These are phyloP conservation scores for Aselliscus stoliczkanus DNA, from an alignment of 2,797 vertebrate species.

Conservation along the genomic window DNA sequence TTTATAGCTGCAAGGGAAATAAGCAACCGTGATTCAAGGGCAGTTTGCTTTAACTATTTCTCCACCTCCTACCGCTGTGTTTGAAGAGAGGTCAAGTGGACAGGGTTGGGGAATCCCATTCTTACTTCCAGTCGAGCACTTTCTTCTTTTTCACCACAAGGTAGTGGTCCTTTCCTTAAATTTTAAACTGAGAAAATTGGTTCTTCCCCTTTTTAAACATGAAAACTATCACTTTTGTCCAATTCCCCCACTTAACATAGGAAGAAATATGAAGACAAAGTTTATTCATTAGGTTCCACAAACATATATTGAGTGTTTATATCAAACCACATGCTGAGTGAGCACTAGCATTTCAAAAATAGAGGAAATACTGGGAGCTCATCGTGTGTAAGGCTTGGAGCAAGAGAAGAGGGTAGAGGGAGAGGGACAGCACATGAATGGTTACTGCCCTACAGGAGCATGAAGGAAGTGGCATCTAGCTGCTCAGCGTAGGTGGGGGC, in stretches of 20 bases:
- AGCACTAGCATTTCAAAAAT: background rate
- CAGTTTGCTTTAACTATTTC: background rate
- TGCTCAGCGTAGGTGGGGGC: slow-evolving; percentile 15
- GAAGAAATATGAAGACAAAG: background rate
- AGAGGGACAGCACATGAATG: background rate
- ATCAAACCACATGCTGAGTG: background rate
- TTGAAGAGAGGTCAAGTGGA: background rate
- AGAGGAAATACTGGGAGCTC: background rate
- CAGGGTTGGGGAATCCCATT: background rate
- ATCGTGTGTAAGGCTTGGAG: background rate
- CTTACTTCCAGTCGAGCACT: background rate
- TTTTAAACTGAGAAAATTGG: background rate
- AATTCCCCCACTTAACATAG: background rate
- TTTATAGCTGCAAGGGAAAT: background rate
- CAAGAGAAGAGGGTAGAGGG: background rate
- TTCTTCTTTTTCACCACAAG: background rate
- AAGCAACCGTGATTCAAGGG: background rate
- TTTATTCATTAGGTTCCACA: background rate
- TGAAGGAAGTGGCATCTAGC: background rate
- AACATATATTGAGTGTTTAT: background rate
- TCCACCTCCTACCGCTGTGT: background rate
- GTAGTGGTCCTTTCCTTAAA: background rate
- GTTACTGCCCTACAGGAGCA: background rate
- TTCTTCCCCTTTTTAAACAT: background rate
- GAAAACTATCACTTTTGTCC: background rate